Conservation (phyloP, 2,888 invertebrate genomes). For the Pseudoips prasinana region DNA sequence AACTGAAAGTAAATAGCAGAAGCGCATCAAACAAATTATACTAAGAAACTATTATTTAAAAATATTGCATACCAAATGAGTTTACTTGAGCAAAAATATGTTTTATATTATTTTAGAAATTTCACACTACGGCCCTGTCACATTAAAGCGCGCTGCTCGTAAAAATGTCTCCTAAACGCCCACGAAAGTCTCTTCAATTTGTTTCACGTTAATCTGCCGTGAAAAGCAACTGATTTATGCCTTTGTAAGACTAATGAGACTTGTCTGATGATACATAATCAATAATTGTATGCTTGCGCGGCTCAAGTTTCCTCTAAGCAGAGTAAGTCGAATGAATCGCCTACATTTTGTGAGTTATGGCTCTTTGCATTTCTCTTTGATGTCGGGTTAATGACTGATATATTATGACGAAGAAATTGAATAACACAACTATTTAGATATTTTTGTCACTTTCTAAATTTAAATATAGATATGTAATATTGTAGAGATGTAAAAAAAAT, state of each 20-base stretch:
- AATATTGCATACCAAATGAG: no score
- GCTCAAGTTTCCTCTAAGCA: conserved; percentile 23
- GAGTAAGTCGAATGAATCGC: conserved; percentile 30
- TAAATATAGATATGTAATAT: no score
- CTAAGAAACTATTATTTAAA: no score
- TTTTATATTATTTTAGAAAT: no score
- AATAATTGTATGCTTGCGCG: conserved; percentile 52
- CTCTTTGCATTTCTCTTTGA: conserved; percentile 19
- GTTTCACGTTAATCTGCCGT: conserved; percentile 68
- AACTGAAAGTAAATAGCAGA: no score
- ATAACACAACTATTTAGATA: no score
- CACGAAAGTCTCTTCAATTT: conserved; percentile 64
- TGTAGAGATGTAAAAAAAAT: no score
- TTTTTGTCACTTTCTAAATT: no score
- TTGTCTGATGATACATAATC: conserved; percentile 58
- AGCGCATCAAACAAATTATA: no score
- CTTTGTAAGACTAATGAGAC: conserved; percentile 68
- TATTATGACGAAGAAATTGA: no score
- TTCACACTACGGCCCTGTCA: no score
- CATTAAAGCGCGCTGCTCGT: conserved; percentile 30
- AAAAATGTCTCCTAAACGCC: conserved; percentile 59
- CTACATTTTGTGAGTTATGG: conserved; percentile 38
- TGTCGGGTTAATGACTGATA: neutral
- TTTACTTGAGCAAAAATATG: no score
- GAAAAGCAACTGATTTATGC: conserved; percentile 68